Conservation (phyloP, 2,797 vertebrate genomes). For the Spatula clypeata region DNA sequence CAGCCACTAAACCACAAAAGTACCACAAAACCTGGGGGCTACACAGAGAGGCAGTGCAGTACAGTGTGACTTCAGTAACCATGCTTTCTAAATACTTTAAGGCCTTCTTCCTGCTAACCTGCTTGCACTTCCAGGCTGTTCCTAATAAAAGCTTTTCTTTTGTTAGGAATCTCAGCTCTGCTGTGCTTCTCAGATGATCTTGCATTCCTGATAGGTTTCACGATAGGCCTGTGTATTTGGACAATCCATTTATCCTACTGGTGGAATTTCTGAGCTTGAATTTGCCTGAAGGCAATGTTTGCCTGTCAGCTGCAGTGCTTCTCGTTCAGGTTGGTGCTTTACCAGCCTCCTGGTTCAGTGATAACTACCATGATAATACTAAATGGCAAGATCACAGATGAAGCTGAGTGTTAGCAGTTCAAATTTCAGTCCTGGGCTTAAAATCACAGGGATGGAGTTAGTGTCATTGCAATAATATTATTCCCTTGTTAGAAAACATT, state of each 20-base stretch:
- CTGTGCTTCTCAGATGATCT: background rate
- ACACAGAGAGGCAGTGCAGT: background rate
- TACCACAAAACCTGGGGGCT: background rate
- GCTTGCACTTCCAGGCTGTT: background rate
- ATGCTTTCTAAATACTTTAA: background rate
- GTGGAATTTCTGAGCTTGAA: background rate
- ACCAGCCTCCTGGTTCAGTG: background rate
- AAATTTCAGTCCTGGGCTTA: background rate
- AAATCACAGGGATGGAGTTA: conserved; percentile 12
- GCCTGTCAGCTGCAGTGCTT: background rate
- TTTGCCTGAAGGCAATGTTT: background rate
- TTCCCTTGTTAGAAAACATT: conserved; percentile 3
- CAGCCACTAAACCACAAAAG: background rate
- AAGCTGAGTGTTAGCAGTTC: background rate
- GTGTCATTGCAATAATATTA: conserved; percentile 32
- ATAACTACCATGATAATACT: background rate
- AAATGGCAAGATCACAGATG: background rate
- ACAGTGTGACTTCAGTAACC: background rate
- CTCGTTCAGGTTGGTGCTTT: background rate
- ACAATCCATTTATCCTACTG: background rate
- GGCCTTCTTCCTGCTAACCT: background rate
- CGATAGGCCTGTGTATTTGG: rapidly evolving
- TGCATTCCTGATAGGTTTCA: background rate
- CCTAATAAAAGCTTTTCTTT: background rate
- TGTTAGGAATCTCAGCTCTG: background rate